A percentile compares a stretch with the other conserved stretches of the same genome.
phyloP scores from a whole-genome alignment of 2,888 invertebrate species.

The Pelosia muscerda region DNA sequence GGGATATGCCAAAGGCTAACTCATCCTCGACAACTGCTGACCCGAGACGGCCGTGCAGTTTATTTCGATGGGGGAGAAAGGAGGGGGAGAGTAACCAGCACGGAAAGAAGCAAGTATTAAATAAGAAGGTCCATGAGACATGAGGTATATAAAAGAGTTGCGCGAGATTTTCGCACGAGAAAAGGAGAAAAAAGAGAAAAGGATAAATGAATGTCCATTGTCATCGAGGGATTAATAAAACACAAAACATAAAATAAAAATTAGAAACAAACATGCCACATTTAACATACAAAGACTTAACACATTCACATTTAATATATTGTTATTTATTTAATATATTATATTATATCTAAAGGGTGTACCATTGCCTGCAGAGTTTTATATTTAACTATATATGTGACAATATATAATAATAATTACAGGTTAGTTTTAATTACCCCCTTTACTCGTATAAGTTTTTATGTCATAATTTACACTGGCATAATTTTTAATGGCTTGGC shows the following conservation, averaged over 20 bases:
- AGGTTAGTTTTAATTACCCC: neutral
- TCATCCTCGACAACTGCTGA: too few species aligned
- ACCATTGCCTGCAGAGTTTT: neutral
- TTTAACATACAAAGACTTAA: constrained; percentile 65
- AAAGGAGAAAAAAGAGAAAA: neutral
- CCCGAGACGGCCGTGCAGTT: too few species aligned
- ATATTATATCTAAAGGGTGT: neutral
- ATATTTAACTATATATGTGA: neutral
- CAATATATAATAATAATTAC: neutral
- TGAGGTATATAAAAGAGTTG: too few species aligned
- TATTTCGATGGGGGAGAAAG: too few species aligned
- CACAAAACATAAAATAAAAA: constrained; percentile 55
- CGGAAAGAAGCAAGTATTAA: too few species aligned
- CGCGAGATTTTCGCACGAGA: too few species aligned
- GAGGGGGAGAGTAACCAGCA: too few species aligned
- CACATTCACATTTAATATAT: constrained; percentile 62
- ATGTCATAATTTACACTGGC: neutral
- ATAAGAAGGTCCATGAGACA: too few species aligned
- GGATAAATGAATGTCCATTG: constrained; percentile 17
- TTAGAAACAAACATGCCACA: constrained; percentile 59
- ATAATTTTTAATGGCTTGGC: neutral
- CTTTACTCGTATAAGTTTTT: neutral
- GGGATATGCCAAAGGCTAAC: too few species aligned
- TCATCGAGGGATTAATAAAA: constrained; percentile 46
- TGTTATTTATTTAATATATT: neutral